phyloP scores from a whole-genome alignment of 2,888 invertebrate genomes.

The Sphinx pinastri region DNA sequence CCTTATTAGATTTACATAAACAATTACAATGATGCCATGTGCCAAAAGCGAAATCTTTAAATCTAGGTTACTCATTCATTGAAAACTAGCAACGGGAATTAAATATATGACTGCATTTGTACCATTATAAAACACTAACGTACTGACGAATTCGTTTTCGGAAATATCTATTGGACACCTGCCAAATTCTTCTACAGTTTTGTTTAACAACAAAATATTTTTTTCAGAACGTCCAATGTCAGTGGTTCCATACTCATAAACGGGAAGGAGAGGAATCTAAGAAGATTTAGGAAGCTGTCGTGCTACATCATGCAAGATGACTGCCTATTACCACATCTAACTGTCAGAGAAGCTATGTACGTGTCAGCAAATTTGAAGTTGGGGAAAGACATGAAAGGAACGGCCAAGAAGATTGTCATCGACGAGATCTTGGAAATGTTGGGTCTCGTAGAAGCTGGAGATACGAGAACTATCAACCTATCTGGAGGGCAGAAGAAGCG shows the following conservation, averaged over 20 bases:
- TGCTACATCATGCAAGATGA: slow-evolving; percentile 99
- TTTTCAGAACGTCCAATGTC: slow-evolving; percentile 90
- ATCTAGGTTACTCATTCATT: background rate
- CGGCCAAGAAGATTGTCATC: slow-evolving; percentile 91
- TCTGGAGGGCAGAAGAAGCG: slow-evolving; percentile 97
- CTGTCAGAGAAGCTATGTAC: slow-evolving; percentile 96
- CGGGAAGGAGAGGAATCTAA: slow-evolving; percentile 92
- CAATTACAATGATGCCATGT: background rate
- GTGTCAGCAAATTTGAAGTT: slow-evolving; percentile 97
- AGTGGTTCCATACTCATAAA: slow-evolving; percentile 94
- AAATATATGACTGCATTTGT: background rate
- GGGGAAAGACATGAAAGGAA: slow-evolving; percentile 88
- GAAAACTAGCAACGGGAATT: background rate
- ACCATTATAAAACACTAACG: background rate
- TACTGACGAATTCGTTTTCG: background rate
- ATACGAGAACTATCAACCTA: slow-evolving; percentile 91
- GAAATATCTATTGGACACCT: slow-evolving; percentile 2
- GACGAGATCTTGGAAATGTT: slow-evolving; percentile 94
- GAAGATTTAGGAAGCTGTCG: slow-evolving; percentile 95
- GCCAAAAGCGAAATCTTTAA: background rate
- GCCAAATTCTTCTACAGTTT: slow-evolving; percentile 12
- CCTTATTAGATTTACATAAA: background rate
- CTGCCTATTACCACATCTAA: slow-evolving; percentile 93
- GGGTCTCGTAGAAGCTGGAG: slow-evolving; percentile 90
- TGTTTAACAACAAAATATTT: slow-evolving; percentile 18